These are phyloP conservation scores for Atractosteus spatula DNA, from an alignment of 2,113 vertebrate species.

Conservation along the genomic window DNA sequence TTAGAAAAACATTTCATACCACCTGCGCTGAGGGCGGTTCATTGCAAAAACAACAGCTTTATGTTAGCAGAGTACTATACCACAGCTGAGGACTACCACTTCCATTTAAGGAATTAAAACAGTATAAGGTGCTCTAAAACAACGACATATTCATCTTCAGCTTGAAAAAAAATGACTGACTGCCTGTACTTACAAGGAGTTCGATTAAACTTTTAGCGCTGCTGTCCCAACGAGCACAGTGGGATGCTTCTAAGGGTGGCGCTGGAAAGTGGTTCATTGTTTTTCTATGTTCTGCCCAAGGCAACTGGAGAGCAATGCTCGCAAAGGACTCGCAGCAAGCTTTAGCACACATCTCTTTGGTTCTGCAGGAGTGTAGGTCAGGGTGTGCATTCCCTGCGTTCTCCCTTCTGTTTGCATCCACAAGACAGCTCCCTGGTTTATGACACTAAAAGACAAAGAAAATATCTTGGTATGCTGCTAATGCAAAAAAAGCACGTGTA, in stretches of 20 bases:
- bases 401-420: constrained; percentile 64
- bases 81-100: too few species aligned
- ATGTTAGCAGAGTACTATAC: too few species aligned
- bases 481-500: not conserved
- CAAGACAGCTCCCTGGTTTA: constrained; percentile 65
- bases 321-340: constrained; percentile 67
- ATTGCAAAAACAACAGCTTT: too few species aligned
- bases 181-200: constrained; percentile 80
- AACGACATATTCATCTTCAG: too few species aligned
- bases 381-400: constrained; percentile 63
- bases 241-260: constrained; percentile 53
- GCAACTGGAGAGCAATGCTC: constrained; percentile 71
- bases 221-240: constrained; percentile 62
- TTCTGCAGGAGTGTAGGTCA: constrained; percentile 71
- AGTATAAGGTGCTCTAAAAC: too few species aligned
- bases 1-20: too few species aligned
- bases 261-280: constrained; percentile 60
- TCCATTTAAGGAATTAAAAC: too few species aligned
- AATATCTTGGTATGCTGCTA: not conserved
- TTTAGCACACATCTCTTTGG: constrained; percentile 77
- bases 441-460: constrained; percentile 57
- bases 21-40: too few species aligned
- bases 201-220: constrained; percentile 84
- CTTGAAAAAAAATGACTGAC: too few species aligned
- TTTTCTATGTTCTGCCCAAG: constrained; percentile 76